Conservation (phyloP, 2,113 vertebrate species). For the Microcebus ravelobensis region DNA sequence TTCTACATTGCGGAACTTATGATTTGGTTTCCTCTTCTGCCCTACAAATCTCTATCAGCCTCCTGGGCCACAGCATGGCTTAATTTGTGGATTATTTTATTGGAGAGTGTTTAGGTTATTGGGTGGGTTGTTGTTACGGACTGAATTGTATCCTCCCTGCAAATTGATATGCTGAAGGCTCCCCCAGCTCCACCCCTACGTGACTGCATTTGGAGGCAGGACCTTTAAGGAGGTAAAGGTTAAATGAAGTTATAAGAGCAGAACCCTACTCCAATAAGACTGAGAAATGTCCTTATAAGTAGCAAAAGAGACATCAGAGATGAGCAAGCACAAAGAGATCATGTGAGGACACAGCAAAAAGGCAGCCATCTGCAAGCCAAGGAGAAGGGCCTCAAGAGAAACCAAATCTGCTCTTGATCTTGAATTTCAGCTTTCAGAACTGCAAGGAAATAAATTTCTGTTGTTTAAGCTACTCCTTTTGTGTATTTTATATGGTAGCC, state of each 20-base stretch:
- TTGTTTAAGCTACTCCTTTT: background rate
- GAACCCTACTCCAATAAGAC: fast-evolving
- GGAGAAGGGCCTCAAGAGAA: background rate
- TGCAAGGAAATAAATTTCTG: background rate
- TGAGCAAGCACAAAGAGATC: background rate
- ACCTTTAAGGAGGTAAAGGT: background rate
- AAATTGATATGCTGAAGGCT: background rate
- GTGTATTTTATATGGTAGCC: background rate
- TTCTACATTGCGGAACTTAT: background rate
- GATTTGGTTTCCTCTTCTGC: background rate
- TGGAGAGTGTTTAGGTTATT: background rate
- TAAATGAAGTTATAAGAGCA: background rate
- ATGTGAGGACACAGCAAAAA: no score
- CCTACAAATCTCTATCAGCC: background rate
- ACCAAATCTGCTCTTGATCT: background rate
- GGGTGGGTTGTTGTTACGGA: background rate
- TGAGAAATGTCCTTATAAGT: background rate
- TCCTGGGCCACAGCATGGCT: background rate
- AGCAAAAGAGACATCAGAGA: background rate
- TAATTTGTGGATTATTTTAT: background rate
- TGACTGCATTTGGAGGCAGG: background rate
- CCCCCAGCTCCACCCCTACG: background rate
- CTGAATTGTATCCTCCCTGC: background rate
- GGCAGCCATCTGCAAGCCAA: no score
- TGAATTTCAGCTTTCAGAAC: no score